Base-by-base conservation (phyloP, 2,888 invertebrate species). In the Pardosa pseudoannulata region DNA sequence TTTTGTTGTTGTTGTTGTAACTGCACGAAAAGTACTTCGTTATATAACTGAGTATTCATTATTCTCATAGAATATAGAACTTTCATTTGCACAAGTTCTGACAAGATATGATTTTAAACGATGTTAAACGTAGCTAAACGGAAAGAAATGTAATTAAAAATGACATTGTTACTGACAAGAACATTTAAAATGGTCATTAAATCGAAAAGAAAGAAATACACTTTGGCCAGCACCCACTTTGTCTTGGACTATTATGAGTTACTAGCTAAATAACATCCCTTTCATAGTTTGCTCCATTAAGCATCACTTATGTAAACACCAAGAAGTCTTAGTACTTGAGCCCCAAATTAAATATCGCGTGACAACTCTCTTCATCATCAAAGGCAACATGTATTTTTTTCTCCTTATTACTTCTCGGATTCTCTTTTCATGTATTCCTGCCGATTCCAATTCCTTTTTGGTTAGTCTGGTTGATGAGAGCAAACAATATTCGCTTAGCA, bases 401-500 rank as follows among this genome's bases (percentile, higher is more conserved):
- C 46, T 28, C 32, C 19, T 31, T 62, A 67, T 67, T 76, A 46
- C 65, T 46, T 39, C 67, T 70, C 32, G 19, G 67, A 46, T 62
- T 78, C 41, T 31, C 64, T 72, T 78, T 79, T 79, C 72, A 71
- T 79, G 41, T 79, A 31, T 72, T 79, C 32, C 39, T 23, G 11
- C 46, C 31, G n/a, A 72, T 79, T 79, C 71, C 41, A 79, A 32
- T 79, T 36, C 41, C 72, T 64, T 79, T 79, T 79, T 71, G 64
- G 64, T 41, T 79, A 41, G 64, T 41, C 71, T 79, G 46, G 71
- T 72, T 79, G 72, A 79, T 71, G 79, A 79, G 64, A 79, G 72
- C 72, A 79, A 81, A 81, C 68, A 73, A 31, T 39, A 70, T 74
- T 74, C 68, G 27, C 31, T 41, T 56, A 28, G 41, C 74, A 32